These are phyloP conservation scores for Molossus alvarezi DNA, from an alignment of 2,797 vertebrate genomes.

Conservation along the genomic window DNA sequence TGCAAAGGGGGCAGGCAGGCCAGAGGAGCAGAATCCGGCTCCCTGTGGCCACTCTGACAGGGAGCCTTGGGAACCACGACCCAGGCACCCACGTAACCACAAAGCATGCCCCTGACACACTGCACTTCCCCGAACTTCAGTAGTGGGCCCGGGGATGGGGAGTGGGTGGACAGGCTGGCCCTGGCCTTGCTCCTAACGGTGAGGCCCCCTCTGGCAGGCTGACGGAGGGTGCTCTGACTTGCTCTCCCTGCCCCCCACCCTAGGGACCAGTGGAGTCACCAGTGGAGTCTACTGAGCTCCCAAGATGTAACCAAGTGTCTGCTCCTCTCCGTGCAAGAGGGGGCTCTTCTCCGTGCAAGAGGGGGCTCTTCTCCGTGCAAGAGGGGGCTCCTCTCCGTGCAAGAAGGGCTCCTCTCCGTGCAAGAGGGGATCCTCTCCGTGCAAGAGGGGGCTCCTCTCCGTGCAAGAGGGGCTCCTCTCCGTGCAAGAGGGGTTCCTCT, in stretches of 20 bases:
- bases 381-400: not conserved
- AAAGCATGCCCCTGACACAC: not conserved
- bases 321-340: not conserved
- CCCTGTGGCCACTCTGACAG: not conserved
- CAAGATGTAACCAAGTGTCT: not conserved
- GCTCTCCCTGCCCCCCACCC: accelerated
- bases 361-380: not conserved
- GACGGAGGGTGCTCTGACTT: not conserved
- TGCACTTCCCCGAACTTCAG: not conserved
- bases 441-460: not conserved
- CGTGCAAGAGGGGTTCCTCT: not conserved
- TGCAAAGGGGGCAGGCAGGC: not conserved
- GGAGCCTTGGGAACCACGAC: not conserved
- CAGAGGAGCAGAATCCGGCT: not conserved
- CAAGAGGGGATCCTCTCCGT: not conserved
- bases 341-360: not conserved
- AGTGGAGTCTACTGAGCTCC: not conserved
- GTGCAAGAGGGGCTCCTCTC: not conserved
- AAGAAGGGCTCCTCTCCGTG: not conserved
- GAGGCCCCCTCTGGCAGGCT: not conserved
- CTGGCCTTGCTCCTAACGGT: not conserved
- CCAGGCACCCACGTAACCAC: not conserved
- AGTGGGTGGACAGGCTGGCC: not conserved
- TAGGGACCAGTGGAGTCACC: not conserved
- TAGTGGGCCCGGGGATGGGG: not conserved